Conservation (phyloP, 2,113 vertebrate species). For the Pituophis catenifer region DNA sequence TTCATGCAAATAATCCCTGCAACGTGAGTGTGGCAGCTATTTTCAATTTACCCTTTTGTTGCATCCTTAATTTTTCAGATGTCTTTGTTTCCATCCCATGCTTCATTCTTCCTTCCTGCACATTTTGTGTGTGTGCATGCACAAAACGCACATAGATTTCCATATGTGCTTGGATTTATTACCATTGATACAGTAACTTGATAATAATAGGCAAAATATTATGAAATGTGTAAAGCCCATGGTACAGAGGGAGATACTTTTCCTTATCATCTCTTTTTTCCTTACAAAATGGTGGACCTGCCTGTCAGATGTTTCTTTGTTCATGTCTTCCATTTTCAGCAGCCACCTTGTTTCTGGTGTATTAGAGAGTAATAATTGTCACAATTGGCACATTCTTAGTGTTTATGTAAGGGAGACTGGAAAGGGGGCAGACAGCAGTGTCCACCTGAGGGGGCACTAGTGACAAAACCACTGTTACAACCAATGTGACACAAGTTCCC, state of each 20-base stretch:
- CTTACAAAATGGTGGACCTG: not conserved
- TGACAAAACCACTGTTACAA: not conserved
- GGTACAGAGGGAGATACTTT: not conserved
- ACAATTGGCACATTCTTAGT: not conserved
- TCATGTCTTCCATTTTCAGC: not conserved
- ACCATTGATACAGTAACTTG: not conserved
- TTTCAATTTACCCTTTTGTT: constrained; percentile 53
- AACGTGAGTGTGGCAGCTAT: constrained; percentile 46
- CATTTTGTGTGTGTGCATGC: not conserved
- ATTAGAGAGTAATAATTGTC: not conserved
- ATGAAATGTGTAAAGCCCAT: not conserved
- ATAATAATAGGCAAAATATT: not conserved
- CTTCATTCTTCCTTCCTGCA: not conserved
- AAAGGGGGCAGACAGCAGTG: not conserved
- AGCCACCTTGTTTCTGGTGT: not conserved
- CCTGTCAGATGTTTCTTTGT: not conserved
- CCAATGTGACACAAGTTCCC: not conserved
- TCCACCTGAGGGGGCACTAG: not conserved
- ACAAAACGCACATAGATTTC: not conserved
- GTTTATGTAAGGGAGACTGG: not conserved
- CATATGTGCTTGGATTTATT: not conserved
- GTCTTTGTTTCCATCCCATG: constrained; percentile 9
- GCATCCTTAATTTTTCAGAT: constrained; percentile 34
- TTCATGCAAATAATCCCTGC: constrained; percentile 65
- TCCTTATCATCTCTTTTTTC: not conserved